Evolutionary conservation across 2,888 invertebrate genomes (phyloP), one percentile per base, ranked within the genome.

Genomic region (Diarsia brunnea): DNA sequence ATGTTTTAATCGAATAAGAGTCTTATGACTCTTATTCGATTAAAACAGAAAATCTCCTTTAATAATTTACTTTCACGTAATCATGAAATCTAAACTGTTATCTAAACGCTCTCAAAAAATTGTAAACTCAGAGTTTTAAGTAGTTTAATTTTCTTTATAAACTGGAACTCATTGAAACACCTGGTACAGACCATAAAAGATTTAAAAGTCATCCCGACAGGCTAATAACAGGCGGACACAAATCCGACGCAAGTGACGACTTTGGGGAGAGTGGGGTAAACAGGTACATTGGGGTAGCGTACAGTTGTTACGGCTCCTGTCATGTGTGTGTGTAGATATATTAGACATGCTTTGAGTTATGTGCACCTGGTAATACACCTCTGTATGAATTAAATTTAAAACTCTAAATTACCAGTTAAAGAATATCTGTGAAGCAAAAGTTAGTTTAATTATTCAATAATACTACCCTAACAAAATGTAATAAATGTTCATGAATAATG

Each of bases 181-280:
- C 77, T 81, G 85, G 63, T 81, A 55, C 67, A 43, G 67, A 38
- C 16, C 58, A 64, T 85, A 71, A 77, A 76, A 76, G 73, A 83
- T 85, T 83, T 85, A 81, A 81, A 83, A 85, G 82, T 81, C 85
- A 81, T 83, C 85, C 82, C 85, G 55, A 77, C 85, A 71, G 73
- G 77, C 73, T 83, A 85, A 85, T 85, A 81, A 85, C 82, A 69
- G 69, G 65, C 77, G 85, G 70, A 76, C 85, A 81, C 77, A 85
- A 85, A 85, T 85, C 85, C 65, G 49, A 71, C 76, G 67, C 76
- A 38, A 77, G 51, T 68, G 66, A 63, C 66, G 55, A 69, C 55
- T 5, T 11, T n/a, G 70, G 58, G 71, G 65, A 64, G 49, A 55
- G 12, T 4, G 58, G 61, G 21, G 82, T 16, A 38, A 16, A 38